Evolutionary conservation across 2,797 vertebrate species (phyloP).

Genomic region (Hyperoplus immaculatus): DNA sequence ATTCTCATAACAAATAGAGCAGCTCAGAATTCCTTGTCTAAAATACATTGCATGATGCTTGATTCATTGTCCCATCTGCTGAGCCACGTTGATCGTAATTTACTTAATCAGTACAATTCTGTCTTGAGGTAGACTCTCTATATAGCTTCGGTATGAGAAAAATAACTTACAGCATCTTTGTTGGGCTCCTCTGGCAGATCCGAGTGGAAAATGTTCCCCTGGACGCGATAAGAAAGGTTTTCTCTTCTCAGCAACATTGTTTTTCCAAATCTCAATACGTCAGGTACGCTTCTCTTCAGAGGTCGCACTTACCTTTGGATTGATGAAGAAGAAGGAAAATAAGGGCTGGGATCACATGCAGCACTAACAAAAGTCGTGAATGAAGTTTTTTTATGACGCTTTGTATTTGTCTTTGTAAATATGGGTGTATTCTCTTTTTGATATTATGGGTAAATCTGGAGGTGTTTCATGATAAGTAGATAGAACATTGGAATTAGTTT

Average conservation of each 20-base stretch:
- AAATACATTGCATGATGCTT: constrained; percentile 31
- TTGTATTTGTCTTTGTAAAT: neutral
- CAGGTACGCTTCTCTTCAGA: constrained; percentile 25
- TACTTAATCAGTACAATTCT: constrained; percentile 18
- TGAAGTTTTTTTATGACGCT: neutral
- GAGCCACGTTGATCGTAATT: constrained; percentile 18
- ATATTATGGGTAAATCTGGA: constrained; percentile 4
- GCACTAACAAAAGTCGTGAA: neutral
- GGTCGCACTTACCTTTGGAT: constrained; percentile 71
- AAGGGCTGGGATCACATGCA: constrained; percentile 1
- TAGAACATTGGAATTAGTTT: constrained; percentile 21
- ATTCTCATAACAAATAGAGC: constrained; percentile 27
- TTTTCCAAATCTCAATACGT: constrained; percentile 36
- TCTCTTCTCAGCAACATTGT: constrained; percentile 18
- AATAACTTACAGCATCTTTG: constrained; percentile 52
- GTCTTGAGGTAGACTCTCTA: constrained; percentile 21
- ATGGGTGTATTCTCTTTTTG: neutral
- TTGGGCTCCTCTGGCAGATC: constrained; percentile 39
- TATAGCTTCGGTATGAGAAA: constrained; percentile 29
- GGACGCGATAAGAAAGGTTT: neutral
- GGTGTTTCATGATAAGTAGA: constrained; percentile 16
- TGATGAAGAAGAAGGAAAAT: constrained; percentile 28
- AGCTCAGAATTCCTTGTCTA: constrained; percentile 24
- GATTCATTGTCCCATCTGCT: constrained; percentile 41
- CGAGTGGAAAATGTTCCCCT: constrained; percentile 15